phyloP scores from a whole-genome alignment of 2,797 vertebrate genomes.

The Notamacropus eugenii region DNA sequence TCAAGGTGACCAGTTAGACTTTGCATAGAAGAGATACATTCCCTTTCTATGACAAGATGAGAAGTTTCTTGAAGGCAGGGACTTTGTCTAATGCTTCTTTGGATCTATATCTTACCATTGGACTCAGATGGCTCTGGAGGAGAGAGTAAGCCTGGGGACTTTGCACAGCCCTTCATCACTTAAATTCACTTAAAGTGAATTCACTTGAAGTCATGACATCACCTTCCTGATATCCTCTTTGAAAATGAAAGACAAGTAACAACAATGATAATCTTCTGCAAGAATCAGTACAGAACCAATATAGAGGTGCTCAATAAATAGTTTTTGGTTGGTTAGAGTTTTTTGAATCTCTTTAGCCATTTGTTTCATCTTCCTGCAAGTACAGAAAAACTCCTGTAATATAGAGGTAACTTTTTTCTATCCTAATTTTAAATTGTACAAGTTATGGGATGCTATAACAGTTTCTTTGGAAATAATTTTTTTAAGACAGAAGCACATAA shows the following conservation, averaged over 20 bases:
- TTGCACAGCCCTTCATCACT: too few species aligned
- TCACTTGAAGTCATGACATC: too few species aligned
- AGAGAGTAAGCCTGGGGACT: too few species aligned
- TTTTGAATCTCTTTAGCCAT: conserved; percentile 44
- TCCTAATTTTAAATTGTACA: conserved; percentile 67
- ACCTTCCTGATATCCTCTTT: too few species aligned
- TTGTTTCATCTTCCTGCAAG: conserved; percentile 49
- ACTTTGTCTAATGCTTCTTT: not conserved
- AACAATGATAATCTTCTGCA: not conserved
- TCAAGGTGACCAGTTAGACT: not conserved
- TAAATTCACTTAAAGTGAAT: too few species aligned
- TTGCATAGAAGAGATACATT: not conserved
- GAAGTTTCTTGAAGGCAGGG: not conserved
- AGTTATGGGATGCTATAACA: conserved; percentile 48
- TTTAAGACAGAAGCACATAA: conserved; percentile 48
- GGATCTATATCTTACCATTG: not conserved
- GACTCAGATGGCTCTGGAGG: too few species aligned
- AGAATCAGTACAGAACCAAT: not conserved
- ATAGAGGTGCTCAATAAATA: conserved; percentile 9
- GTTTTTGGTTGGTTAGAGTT: conserved; percentile 53
- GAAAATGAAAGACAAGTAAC: too few species aligned
- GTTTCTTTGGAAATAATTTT: conserved; percentile 69
- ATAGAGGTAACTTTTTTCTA: conserved; percentile 39
- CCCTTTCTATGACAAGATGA: not conserved
- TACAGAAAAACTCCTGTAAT: conserved; percentile 50